Evolutionary conservation across 2,888 invertebrate genomes (phyloP).

Genomic region (Thera britannica): DNA sequence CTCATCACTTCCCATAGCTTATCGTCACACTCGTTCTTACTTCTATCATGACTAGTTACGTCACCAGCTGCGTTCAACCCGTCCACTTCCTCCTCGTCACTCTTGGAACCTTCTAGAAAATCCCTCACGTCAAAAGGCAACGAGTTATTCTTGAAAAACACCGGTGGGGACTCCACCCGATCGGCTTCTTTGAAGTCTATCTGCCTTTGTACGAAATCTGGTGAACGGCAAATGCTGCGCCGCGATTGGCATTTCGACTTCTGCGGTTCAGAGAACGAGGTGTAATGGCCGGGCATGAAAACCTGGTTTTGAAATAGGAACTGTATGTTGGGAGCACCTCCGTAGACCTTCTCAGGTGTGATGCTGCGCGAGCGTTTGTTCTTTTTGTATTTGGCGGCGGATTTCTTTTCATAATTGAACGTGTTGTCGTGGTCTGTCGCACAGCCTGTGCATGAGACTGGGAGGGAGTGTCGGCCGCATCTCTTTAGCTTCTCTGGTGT

Average conservation of each 20-base stretch:
- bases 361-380: slow-evolving; percentile 63
- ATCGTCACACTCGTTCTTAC: slow-evolving; percentile 60
- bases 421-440: slow-evolving; percentile 68
- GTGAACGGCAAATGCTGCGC: slow-evolving; percentile 54
- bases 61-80: slow-evolving; percentile 55
- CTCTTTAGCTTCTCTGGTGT: slow-evolving; percentile 67
- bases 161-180: slow-evolving; percentile 58
- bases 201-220: slow-evolving; percentile 65
- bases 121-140: slow-evolving; percentile 64
- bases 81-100: slow-evolving; percentile 60
- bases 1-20: slow-evolving; percentile 77
- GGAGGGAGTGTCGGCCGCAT: slow-evolving; percentile 74
- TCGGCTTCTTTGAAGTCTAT: slow-evolving; percentile 69
- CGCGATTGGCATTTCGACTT: slow-evolving; percentile 51
- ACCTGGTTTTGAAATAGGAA: slow-evolving; percentile 81
- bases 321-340: slow-evolving; percentile 73
- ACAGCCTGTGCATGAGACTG: slow-evolving; percentile 74
- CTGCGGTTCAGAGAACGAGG: slow-evolving; percentile 64
- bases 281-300: slow-evolving; percentile 75
- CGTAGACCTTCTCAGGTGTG: slow-evolving; percentile 58
- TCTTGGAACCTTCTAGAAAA: slow-evolving; percentile 58
- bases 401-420: slow-evolving; percentile 78
- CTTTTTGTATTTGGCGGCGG: slow-evolving; percentile 72
- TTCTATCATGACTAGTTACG: slow-evolving; percentile 57
- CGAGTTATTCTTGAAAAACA: slow-evolving; percentile 71